Evolutionary conservation across 2,888 invertebrate species (phyloP).

Genomic region (Neoitamus cyanurus): DNA sequence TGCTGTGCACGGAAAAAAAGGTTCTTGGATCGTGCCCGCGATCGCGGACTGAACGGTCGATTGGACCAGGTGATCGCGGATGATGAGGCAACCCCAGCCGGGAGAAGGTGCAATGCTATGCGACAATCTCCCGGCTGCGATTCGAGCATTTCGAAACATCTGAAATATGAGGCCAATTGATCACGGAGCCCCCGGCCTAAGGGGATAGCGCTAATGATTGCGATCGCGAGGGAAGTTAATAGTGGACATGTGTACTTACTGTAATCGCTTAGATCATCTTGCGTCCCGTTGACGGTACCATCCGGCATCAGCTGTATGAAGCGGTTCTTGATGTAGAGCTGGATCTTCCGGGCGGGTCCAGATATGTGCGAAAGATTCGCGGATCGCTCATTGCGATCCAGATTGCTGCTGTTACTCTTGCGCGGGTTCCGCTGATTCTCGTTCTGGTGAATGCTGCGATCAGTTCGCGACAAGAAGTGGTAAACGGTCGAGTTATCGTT

Average conservation of each 20-base stretch:
- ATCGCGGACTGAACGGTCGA: neutral
- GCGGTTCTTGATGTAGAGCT: slow-evolving; percentile 86
- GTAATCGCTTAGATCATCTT: slow-evolving; percentile 82
- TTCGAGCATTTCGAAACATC: neutral
- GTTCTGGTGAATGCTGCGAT: slow-evolving; percentile 61
- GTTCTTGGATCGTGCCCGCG: slow-evolving; percentile 1
- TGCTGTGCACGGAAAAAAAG: neutral
- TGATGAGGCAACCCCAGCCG: slow-evolving; percentile 11
- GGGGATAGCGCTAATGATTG: neutral
- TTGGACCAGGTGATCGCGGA: neutral
- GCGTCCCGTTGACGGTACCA: slow-evolving; percentile 87
- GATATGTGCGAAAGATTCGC: slow-evolving; percentile 85
- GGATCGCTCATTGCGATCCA: slow-evolving; percentile 73
- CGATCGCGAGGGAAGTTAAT: neutral
- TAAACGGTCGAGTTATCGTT: slow-evolving; percentile 41
- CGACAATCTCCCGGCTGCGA: neutral
- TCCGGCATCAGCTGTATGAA: slow-evolving; percentile 85
- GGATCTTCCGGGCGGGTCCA: slow-evolving; percentile 82
- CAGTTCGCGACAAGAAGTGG: slow-evolving; percentile 62
- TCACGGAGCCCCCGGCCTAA: neutral
- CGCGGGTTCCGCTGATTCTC: slow-evolving; percentile 51
- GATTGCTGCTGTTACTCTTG: slow-evolving; percentile 56
- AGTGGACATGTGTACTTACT: slow-evolving; percentile 74
- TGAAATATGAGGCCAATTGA: slow-evolving; percentile 18
- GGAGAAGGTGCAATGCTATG: neutral